Conservation (phyloP, 2,113 vertebrate genomes). For the Lipophrys pholis region DNA sequence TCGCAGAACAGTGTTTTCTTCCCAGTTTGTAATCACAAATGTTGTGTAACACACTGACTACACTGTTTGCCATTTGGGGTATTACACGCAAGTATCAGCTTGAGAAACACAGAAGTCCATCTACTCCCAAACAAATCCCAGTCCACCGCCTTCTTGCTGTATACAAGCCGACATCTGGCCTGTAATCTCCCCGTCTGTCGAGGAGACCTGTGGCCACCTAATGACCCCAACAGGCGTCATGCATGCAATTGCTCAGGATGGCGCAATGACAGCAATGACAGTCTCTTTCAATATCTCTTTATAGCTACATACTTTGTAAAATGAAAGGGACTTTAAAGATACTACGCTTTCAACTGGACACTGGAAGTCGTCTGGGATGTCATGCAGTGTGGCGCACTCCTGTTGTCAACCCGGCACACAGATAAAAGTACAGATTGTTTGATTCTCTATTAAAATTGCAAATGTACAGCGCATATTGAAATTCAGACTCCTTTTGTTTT, state of each 20-base stretch:
- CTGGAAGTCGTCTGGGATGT: conserved; percentile 21
- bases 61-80: conserved; percentile 44
- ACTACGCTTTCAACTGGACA: conserved; percentile 27
- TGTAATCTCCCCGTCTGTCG: conserved; percentile 81
- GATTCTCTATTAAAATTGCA: too few relatives aligned
- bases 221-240: conserved; percentile 79
- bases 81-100: conserved; percentile 68
- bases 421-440: too few relatives aligned
- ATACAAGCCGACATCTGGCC: conserved; percentile 73
- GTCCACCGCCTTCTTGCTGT: conserved; percentile 71
- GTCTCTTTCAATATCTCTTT: conserved; percentile 71
- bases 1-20: conserved; percentile 27
- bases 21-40: conserved; percentile 16
- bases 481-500: too few relatives aligned
- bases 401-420: background rate
- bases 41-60: conserved; percentile 51
- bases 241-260: conserved; percentile 70
- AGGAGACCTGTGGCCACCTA: conserved; percentile 77
- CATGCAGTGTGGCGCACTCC: background rate
- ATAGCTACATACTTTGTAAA: conserved; percentile 64
- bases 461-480: too few relatives aligned
- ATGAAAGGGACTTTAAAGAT: conserved; percentile 59
- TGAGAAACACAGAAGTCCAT: conserved; percentile 66
- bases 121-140: conserved; percentile 74
- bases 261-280: conserved; percentile 72